Evolutionary conservation across 2,888 invertebrate species (phyloP), one percentile per base, ranked within the genome.

Genomic region (Salticus scenicus): DNA sequence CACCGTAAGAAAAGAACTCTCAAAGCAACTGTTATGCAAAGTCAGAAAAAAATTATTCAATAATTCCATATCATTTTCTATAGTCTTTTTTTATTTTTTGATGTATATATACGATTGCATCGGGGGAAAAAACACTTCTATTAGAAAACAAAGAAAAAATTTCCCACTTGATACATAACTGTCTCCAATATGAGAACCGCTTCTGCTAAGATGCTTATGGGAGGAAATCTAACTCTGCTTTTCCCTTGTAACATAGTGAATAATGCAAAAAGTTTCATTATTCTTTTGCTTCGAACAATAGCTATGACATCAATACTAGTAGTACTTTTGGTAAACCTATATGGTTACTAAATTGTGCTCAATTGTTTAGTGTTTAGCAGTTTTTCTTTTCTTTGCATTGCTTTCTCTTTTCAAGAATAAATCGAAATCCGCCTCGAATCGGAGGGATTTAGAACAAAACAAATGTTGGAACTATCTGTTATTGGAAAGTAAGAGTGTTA

Each of bases 301-400:
- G 64, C 64, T 17, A 17, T 14, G 37, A 31, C 57, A 63, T 33
- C 74, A 37, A 63, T 37, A 33, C 33, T 64, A 17, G 63, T 74
- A 57, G 57, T 74, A 28, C 64, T 31, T 64, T 74, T 27, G 63
- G 41, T 63, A 64, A 41, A 33, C 33, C 37, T 30, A 64, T 33
- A 63, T 64, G 74, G 74, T 64, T 74, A 64, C 57, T 74, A 74
- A 64, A 74, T 74, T 47, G 74, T 27, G 63, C 64, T 74, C 74
- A 64, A 74, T 74, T 74, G 74, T 74, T 74, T 74, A 74, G 33
- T 64, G 64, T 74, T 74, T 74, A 74, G 41, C 37, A 37, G 41
- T n/a, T 64, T 74, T 74, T 37, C 28, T 64, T 63, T 10, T n/a
- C 27, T 27, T 28, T 24, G 33, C 12, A n/a, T n/a, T n/a, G n/a